phyloP scores from a whole-genome alignment of 2,888 invertebrate genomes.

The Alentia gelatinosa region DNA sequence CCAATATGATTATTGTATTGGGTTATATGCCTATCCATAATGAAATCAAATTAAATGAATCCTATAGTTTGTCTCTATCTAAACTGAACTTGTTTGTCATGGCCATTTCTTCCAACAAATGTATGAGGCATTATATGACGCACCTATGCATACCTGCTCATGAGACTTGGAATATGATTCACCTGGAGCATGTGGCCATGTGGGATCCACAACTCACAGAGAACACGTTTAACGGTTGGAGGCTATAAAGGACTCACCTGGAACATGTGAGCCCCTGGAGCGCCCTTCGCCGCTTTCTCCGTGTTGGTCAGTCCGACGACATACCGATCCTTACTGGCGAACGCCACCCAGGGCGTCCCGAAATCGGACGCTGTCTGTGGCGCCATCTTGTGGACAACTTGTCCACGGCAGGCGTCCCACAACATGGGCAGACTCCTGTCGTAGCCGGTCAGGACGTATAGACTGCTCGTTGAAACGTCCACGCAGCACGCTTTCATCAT shows the following conservation, averaged over 20 bases:
- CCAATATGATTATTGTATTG: too few species aligned
- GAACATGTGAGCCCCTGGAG: slow-evolving; percentile 49
- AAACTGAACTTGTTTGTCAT: too few species aligned
- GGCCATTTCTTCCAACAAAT: too few species aligned
- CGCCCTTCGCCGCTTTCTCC: slow-evolving; percentile 5
- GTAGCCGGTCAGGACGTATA: slow-evolving; percentile 38
- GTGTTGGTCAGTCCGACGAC: slow-evolving; percentile 56
- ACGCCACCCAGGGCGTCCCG: slow-evolving; percentile 57
- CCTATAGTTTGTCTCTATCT: too few species aligned
- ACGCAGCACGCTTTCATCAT: slow-evolving; percentile 36
- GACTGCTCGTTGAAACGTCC: slow-evolving; percentile 28
- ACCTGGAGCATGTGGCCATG: too few species aligned
- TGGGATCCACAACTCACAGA: too few species aligned
- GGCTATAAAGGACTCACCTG: slow-evolving; percentile 55
- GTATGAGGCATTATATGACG: too few species aligned
- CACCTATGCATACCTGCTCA: too few species aligned
- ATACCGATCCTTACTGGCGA: slow-evolving; percentile 56
- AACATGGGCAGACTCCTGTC: slow-evolving; percentile 55
- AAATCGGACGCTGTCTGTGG: slow-evolving; percentile 47
- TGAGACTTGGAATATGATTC: too few species aligned
- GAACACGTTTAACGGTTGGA: too few species aligned
- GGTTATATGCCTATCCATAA: too few species aligned
- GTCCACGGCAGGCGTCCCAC: slow-evolving; percentile 46
- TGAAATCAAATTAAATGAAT: too few species aligned
- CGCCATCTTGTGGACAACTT: slow-evolving; percentile 18